Conservation (phyloP, 2,888 invertebrate species). For the Drosophila dives region DNA sequence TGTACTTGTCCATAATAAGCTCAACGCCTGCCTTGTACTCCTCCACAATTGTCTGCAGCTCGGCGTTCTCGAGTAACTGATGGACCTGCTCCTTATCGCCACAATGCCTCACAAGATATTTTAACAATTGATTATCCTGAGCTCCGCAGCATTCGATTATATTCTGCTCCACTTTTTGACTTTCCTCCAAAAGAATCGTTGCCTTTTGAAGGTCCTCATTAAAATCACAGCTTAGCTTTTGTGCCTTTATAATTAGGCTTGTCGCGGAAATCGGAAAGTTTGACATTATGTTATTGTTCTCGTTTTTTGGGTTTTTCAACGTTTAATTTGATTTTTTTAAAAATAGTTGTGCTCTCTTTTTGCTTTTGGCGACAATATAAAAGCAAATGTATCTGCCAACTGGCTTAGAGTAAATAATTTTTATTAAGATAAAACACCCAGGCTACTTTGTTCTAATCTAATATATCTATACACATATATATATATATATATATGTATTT, state of each 20-base stretch:
- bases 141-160: conserved; percentile 35
- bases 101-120: conserved; percentile 49
- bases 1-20: conserved; percentile 50
- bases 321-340: conserved; percentile 27
- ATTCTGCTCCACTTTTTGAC: conserved; percentile 29
- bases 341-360: not conserved
- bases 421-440: not conserved
- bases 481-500: too few species aligned
- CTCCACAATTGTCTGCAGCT: conserved; percentile 49
- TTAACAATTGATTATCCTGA: conserved; percentile 52
- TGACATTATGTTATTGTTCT: conserved; percentile 16
- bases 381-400: not conserved
- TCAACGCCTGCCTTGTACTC: conserved; percentile 46
- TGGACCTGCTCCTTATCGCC: conserved; percentile 35
- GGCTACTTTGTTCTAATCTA: not conserved
- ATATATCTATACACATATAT: not conserved
- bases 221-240: conserved; percentile 29
- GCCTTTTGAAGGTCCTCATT: conserved; percentile 34
- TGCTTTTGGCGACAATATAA: not conserved
- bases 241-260: conserved; percentile 26
- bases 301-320: not conserved
- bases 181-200: conserved; percentile 46
- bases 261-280: not conserved
- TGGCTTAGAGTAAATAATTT: not conserved
- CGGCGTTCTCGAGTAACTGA: conserved; percentile 52